phyloP scores from a whole-genome alignment of 1,140 invertebrate genomes.

The Octopus sinensis region DNA sequence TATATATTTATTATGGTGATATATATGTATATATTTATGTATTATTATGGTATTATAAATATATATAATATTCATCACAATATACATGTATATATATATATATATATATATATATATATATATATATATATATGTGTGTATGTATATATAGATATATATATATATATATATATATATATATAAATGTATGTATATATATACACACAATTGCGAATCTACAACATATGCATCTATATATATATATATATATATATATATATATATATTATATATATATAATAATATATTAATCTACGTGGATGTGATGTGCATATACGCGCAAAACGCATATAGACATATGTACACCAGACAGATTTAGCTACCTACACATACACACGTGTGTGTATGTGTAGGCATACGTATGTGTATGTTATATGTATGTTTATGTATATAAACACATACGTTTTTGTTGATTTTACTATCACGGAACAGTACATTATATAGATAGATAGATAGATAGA shows the following conservation, averaged over 20 bases:
- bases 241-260: too few relatives aligned
- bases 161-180: not conserved
- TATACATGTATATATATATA: too few relatives aligned
- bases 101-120: not conserved
- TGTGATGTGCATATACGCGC: not conserved
- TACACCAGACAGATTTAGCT: not conserved
- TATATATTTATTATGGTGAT: not conserved
- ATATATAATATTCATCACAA: not conserved
- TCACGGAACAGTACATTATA: not conserved
- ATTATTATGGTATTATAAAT: not conserved
- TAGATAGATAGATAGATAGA: not conserved
- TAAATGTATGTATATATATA: too few relatives aligned
- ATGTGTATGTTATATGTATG: not conserved
- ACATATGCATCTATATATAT: too few relatives aligned
- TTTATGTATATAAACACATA: not conserved
- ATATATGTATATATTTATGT: not conserved
- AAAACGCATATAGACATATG: not conserved
- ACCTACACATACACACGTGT: not conserved
- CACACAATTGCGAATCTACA: too few relatives aligned
- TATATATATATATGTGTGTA: not conserved
- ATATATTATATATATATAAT: too few relatives aligned
- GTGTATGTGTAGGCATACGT: not conserved
- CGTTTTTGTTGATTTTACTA: not conserved
- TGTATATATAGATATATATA: not conserved
- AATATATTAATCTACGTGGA: not conserved